Conservation (phyloP, 2,888 invertebrate species). For the Heteromurus nitidus region DNA sequence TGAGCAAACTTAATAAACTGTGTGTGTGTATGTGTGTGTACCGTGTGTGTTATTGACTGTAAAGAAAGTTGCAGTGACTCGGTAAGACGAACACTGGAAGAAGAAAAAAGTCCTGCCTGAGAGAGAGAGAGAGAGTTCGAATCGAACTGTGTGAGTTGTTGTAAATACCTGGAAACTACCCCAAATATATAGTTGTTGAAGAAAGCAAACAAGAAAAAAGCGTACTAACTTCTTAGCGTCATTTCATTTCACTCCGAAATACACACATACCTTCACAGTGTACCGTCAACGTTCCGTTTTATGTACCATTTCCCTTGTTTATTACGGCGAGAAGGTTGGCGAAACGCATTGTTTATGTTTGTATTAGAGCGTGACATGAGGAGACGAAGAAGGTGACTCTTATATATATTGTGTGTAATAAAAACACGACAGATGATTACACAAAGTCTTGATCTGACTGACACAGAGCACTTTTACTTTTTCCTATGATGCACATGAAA, state of each 20-base stretch:
- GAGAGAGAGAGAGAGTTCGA: no score
- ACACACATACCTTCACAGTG: not conserved
- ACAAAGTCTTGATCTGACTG: slow-evolving; percentile 1
- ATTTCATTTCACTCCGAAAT: not conserved
- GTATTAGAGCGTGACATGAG: not conserved
- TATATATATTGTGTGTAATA: no score
- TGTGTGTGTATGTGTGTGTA: not conserved
- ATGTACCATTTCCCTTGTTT: not conserved
- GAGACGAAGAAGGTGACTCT: no score
- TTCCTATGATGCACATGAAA: no score
- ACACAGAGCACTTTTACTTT: no score
- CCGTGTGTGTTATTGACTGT: slow-evolving; percentile 19
- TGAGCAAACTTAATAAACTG: slow-evolving; percentile 30
- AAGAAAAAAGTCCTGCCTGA: no score
- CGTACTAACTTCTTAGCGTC: not conserved
- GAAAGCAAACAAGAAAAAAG: slow-evolving; percentile 7
- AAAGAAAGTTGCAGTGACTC: slow-evolving; percentile 17
- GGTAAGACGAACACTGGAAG: no score
- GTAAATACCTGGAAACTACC: no score
- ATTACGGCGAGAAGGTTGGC: not conserved
- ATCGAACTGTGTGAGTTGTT: no score
- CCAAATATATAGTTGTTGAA: no score
- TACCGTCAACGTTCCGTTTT: no score
- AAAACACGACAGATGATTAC: slow-evolving; percentile 8
- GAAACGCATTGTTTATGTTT: not conserved